These are phyloP conservation scores for Danio jaintianensis DNA, from an alignment of 2,797 vertebrate genomes.

Conservation along the genomic window DNA sequence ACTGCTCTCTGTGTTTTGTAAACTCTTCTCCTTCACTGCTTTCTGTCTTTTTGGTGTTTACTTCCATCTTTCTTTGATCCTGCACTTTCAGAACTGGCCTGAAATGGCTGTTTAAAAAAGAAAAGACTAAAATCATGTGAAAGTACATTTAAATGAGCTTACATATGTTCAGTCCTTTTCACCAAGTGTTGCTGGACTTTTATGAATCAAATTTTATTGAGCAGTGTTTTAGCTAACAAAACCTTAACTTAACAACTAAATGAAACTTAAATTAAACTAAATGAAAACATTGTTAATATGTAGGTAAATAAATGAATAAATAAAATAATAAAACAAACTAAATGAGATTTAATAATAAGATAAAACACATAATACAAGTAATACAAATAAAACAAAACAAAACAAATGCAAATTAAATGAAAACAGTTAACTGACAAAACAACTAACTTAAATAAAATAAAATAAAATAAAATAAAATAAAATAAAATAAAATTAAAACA, in stretches of 20 bases:
- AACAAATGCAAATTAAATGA: too few relatives aligned
- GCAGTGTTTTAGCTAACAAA: background rate
- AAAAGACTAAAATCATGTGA: background rate
- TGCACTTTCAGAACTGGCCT: background rate
- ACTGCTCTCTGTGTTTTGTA: background rate
- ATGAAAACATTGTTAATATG: background rate
- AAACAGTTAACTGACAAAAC: too few relatives aligned
- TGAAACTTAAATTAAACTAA: too few relatives aligned
- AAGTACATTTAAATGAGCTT: background rate
- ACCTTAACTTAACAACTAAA: too few relatives aligned
- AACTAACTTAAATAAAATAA: too few relatives aligned
- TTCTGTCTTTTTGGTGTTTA: background rate
- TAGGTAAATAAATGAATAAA: too few relatives aligned
- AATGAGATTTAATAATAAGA: background rate
- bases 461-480: too few relatives aligned
- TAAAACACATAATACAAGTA: too few relatives aligned
- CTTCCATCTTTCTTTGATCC: background rate
- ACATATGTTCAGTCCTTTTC: background rate
- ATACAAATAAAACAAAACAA: too few relatives aligned
- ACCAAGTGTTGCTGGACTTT: background rate
- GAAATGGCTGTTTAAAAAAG: background rate
- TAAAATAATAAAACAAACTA: too few relatives aligned
- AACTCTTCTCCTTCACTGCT: slow-evolving; percentile 5
- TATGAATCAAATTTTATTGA: background rate
- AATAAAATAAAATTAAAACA: too few relatives aligned